Conservation (phyloP, 2,888 invertebrate species). For the Vannuccia rotundouncinata region DNA sequence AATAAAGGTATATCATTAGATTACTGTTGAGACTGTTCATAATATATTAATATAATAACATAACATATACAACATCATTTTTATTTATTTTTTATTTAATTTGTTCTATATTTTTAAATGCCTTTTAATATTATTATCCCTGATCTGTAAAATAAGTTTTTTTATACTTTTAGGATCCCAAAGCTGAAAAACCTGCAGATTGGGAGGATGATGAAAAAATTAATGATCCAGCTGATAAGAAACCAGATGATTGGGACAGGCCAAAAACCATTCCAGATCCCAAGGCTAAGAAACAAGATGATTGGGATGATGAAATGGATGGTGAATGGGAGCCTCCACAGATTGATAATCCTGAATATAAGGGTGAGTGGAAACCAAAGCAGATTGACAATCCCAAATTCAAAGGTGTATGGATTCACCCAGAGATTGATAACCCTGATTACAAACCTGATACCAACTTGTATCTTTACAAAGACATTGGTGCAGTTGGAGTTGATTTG, state of each 20-base stretch:
- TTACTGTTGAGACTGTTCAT: background rate
- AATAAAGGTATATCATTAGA: constrained; percentile 60
- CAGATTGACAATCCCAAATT: constrained; percentile 96
- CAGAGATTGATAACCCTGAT: constrained; percentile 96
- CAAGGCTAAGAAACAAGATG: constrained; percentile 90
- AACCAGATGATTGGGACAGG: constrained; percentile 95
- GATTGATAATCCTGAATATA: constrained; percentile 98
- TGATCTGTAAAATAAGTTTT: no score
- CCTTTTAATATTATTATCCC: no score
- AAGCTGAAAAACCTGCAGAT: constrained; percentile 90
- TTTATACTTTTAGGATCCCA: constrained; percentile 67
- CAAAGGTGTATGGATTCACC: constrained; percentile 91
- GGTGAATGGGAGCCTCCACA: constrained; percentile 99
- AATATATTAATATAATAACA: background rate
- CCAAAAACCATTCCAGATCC: constrained; percentile 96
- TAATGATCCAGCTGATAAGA: constrained; percentile 86
- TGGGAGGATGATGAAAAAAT: constrained; percentile 84
- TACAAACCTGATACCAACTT: constrained; percentile 75
- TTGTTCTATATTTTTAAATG: background rate
- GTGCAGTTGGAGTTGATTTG: constrained; percentile 72
- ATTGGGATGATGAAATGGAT: constrained; percentile 99
- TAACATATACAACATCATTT: no score
- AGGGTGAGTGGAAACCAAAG: constrained; percentile 93
- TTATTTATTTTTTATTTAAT: background rate
- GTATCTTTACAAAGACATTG: constrained; percentile 82